Percentiles rank a stretch among this genome's conserved stretches.
Conservation (phyloP, 1,140 invertebrate species). For the Papilio glaucus region DNA sequence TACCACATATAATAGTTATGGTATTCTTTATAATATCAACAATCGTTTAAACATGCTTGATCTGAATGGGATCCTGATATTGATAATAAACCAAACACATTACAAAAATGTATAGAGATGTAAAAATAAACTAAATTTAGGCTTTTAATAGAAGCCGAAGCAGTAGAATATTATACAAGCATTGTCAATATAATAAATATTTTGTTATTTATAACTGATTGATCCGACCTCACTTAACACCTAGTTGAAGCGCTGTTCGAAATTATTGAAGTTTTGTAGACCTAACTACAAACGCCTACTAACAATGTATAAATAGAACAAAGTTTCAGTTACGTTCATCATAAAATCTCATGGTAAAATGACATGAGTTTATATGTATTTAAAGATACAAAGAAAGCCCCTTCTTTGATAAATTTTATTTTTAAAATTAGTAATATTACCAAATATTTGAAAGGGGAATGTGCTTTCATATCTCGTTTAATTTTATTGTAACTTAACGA, state of each 20-base stretch:
- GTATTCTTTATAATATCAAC: no score
- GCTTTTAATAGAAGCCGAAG: background rate
- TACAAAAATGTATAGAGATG: no score
- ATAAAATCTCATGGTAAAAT: no score
- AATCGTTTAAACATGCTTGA: no score
- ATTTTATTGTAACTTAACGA: slow-evolving; percentile 36
- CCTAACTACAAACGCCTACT: background rate
- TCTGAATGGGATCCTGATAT: no score
- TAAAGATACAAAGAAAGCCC: no score
- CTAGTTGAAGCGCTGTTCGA: background rate
- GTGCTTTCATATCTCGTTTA: slow-evolving; percentile 39
- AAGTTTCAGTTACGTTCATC: no score
- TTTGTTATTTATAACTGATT: background rate
- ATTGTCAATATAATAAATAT: background rate
- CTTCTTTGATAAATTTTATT: no score
- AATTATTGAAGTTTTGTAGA: background rate
- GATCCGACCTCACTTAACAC: background rate
- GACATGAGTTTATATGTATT: no score
- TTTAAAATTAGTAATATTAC: slow-evolving; percentile 54
- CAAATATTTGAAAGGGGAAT: slow-evolving; percentile 34
- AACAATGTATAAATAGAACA: slow-evolving; percentile 24
- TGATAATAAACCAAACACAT: no score
- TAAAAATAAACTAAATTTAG: background rate
- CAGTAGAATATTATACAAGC: no score
- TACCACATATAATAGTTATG: no score